Evolutionary conservation across 1,140 invertebrate genomes (phyloP), one percentile per base, ranked within the genome.

Genomic region (Radopholus similis): DNA sequence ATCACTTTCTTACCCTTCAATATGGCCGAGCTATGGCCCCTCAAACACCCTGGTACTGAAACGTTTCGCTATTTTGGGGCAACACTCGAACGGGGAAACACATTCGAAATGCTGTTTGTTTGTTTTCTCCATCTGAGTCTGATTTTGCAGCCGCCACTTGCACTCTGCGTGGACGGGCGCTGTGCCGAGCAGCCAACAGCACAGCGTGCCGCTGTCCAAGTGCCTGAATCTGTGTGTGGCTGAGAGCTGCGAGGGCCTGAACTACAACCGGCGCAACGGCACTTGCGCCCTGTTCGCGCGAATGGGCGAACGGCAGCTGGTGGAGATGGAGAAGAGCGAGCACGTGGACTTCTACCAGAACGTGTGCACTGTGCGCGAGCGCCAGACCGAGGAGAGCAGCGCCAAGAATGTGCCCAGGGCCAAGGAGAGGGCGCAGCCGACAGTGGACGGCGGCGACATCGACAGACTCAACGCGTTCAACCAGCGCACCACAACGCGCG

Each of bases 341-440:
- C 72, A 81, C 35, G 59, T 82, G 32, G 79, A 81, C 60, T 81
- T 81, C 68, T 81, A 81, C 66, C 75, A 68, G 38, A 81, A 81
- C 44, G 67, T 82, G 37, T 81, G 79, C 59, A 68, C 71, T 4
- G 70, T 82, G 54, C 82, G 82, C 35, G 77, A 77, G 53, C 28
- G 44, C 6, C 49, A 76, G 23, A 54, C 57, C 32, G 73, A 59
- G 5, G 53, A 56, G 15, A 74, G 73, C 26, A 64, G 74, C 32
- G 80, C 78, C 40, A 73, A 73, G 26, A 83, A 82, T 65, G 81
- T 83, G 15, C 80, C 77, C 1, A 76, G 71, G 44, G 71, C 23
- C 47, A 51, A 51, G 30, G 47, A 26, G 47, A 51, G 23, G 26
- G 26, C 9, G 15, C 18, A 49, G n/a, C n/a, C n/a, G n/a, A n/a